Conservation (phyloP, 2,888 invertebrate species). For the Papilio protenor region DNA sequence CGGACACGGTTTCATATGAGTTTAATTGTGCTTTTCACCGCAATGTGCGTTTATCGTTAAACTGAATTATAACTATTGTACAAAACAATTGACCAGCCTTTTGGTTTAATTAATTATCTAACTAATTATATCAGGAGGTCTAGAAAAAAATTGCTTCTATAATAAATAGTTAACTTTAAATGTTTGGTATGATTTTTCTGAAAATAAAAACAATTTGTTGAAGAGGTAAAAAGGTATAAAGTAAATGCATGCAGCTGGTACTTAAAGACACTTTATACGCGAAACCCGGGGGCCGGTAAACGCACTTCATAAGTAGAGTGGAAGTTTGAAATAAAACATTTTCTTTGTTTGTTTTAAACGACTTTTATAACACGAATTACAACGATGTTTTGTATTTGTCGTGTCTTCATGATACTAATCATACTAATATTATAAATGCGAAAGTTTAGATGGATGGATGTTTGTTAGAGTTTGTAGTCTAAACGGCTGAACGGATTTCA, state of each 20-base stretch:
- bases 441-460: too few species aligned
- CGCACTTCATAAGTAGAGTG: constrained; percentile 26
- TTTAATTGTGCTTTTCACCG: constrained; percentile 6
- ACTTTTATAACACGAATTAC: constrained; percentile 11
- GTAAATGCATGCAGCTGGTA: constrained; percentile 1
- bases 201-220: constrained; percentile 13
- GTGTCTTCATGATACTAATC: not conserved
- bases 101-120: not conserved
- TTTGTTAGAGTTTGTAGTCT: too few species aligned
- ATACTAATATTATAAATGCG: too few species aligned
- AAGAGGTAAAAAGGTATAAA: not conserved
- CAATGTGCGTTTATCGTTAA: constrained; percentile 1
- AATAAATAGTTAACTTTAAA: not conserved
- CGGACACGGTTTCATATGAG: not conserved
- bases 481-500: too few species aligned
- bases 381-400: not conserved
- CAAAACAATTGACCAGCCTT: constrained; percentile 8
- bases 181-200: not conserved
- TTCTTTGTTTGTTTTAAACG: constrained; percentile 5
- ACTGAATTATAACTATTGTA: constrained; percentile 1
- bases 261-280: constrained; percentile 13
- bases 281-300: constrained; percentile 24
- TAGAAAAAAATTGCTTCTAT: too few species aligned
- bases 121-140: not conserved
- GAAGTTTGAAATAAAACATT: constrained; percentile 25